Conservation (phyloP, 2,888 invertebrate species). For the Terebella lapidaria region DNA sequence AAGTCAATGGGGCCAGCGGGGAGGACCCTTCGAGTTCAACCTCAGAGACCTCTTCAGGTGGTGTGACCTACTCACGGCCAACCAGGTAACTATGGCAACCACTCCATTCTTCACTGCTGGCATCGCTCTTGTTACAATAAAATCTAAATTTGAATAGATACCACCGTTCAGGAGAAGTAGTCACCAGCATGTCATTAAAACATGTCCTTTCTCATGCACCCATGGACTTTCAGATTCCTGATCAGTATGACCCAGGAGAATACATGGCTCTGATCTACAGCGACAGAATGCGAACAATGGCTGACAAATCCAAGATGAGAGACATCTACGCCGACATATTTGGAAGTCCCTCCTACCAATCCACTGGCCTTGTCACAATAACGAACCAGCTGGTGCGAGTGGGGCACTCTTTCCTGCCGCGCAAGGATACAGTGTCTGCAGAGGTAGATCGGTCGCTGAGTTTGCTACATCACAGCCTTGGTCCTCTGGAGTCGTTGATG, state of each 20-base stretch:
- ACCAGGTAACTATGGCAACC: slow-evolving; percentile 44
- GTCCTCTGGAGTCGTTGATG: slow-evolving; percentile 71
- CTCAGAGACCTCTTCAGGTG: slow-evolving; percentile 89
- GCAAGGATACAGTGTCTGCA: neutral
- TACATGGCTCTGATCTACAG: slow-evolving; percentile 74
- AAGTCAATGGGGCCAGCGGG: slow-evolving; percentile 69
- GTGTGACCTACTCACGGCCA: slow-evolving; percentile 68
- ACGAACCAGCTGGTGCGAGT: slow-evolving; percentile 35
- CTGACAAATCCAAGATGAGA: slow-evolving; percentile 60
- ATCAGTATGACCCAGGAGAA: slow-evolving; percentile 53
- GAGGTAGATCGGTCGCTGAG: slow-evolving; percentile 19
- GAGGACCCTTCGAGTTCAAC: slow-evolving; percentile 96
- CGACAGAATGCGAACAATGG: slow-evolving; percentile 75
- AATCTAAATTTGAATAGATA: no score
- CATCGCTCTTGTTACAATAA: no score
- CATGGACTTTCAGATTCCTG: slow-evolving; percentile 18
- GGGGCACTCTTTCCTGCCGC: slow-evolving; percentile 44
- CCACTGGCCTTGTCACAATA: neutral
- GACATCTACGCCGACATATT: slow-evolving; percentile 24
- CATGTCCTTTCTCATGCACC: no score
- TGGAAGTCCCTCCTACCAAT: neutral
- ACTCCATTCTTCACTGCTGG: no score
- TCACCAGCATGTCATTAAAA: no score
- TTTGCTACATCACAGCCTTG: slow-evolving; percentile 51
- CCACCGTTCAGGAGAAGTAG: no score